Evolutionary conservation across 2,113 vertebrate species (phyloP).

Genomic region (Boleophthalmus pectinirostris): DNA sequence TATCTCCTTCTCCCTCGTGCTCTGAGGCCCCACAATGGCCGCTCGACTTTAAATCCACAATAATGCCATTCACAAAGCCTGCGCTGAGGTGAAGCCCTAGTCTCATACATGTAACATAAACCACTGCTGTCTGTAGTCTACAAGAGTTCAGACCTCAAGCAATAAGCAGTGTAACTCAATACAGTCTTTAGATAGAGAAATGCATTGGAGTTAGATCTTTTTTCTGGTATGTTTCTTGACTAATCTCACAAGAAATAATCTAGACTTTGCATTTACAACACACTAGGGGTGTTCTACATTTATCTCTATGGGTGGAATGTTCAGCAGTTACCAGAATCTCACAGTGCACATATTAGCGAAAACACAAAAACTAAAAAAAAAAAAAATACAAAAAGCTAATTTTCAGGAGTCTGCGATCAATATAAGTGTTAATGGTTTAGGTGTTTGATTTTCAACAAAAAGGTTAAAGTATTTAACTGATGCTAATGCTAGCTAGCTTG

Average conservation of each 20-base stretch:
- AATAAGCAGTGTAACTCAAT: not conserved
- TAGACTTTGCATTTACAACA: no score
- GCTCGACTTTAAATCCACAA: conserved; percentile 3
- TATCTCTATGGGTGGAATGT: no score
- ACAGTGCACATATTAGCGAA: no score
- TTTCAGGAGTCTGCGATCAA: no score
- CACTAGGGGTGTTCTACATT: no score
- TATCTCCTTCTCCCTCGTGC: conserved; percentile 2
- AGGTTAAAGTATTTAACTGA: no score
- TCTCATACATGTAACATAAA: conserved; percentile 5
- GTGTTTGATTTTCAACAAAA: no score
- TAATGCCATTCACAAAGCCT: conserved; percentile 2
- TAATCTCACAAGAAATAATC: not conserved
- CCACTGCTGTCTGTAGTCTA: not conserved
- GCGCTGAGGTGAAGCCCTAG: not conserved
- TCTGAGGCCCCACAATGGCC: not conserved
- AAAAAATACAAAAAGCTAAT: no score
- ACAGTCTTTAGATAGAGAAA: not conserved
- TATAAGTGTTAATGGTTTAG: no score
- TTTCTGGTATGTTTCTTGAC: not conserved
- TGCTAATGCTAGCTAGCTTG: no score
- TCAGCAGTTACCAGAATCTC: no score
- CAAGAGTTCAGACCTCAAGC: not conserved
- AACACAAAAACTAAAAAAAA: no score
- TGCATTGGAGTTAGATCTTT: not conserved